Percentiles rank a stretch among this genome's conserved stretches.
phyloP scores from a whole-genome alignment of 2,888 invertebrate species.

The Sinelater perroti region DNA sequence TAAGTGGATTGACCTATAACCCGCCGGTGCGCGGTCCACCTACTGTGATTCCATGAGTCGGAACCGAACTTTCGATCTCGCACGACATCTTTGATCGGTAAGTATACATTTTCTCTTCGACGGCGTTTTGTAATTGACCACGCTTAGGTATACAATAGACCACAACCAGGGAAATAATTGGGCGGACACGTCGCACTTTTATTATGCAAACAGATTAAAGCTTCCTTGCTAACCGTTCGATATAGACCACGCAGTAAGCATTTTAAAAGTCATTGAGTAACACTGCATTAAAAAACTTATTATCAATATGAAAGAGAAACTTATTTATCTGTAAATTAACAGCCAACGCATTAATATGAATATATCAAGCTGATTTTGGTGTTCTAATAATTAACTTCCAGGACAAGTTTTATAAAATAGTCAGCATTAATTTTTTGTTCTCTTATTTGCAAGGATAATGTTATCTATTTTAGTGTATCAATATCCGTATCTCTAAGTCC shows the following conservation, averaged over 20 bases:
- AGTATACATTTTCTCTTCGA: constrained; percentile 11
- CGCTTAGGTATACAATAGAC: constrained; percentile 8
- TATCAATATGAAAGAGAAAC: too few relatives aligned
- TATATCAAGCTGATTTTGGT: background rate
- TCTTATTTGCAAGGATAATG: too few relatives aligned
- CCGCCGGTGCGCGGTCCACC: constrained; percentile 27
- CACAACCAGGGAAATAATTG: constrained; percentile 4
- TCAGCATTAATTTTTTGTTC: too few relatives aligned
- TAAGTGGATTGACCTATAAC: constrained; percentile 37
- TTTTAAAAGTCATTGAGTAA: too few relatives aligned
- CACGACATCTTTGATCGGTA: constrained; percentile 13
- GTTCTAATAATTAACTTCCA: background rate
- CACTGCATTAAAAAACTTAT: too few relatives aligned
- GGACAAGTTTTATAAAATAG: background rate
- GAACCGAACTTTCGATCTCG: constrained; percentile 33
- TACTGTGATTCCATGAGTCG: constrained; percentile 28
- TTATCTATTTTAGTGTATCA: too few relatives aligned
- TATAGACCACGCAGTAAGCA: too few relatives aligned
- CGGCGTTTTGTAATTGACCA: constrained; percentile 19
- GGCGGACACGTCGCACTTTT: constrained; percentile 1
- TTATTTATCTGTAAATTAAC: too few relatives aligned
- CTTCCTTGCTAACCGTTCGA: background rate
- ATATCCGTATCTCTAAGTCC: too few relatives aligned
- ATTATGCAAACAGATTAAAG: background rate
- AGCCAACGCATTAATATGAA: too few relatives aligned